Conservation (phyloP, 2,888 invertebrate genomes). For the Chironomus tentans region DNA sequence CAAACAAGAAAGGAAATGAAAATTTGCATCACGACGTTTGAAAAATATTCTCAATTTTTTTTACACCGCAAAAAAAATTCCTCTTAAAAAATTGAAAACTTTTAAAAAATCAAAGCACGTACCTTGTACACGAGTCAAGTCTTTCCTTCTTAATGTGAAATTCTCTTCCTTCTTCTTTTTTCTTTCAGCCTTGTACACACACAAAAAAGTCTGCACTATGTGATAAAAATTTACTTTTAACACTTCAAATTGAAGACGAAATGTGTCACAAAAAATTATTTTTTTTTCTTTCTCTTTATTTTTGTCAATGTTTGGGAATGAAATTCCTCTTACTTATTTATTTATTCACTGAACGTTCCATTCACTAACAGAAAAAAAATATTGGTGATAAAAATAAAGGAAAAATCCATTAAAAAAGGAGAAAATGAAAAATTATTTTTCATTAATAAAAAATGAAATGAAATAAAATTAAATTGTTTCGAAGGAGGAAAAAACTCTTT, state of each 20-base stretch:
- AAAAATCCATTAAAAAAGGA: not conserved
- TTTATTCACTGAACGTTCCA: not conserved
- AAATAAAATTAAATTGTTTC: not conserved
- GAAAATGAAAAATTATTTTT: not conserved
- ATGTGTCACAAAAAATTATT: not conserved
- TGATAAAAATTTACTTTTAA: not conserved
- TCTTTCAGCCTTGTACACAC: not conserved
- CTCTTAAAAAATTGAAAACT: not conserved
- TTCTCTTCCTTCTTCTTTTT: not conserved
- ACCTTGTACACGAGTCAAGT: constrained; percentile 12
- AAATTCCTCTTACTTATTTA: not conserved
- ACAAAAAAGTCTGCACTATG: not conserved
- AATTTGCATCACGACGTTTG: too few relatives aligned
- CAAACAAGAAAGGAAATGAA: too few relatives aligned
- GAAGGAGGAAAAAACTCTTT: not conserved
- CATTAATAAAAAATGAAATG: not conserved
- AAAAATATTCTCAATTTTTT: too few relatives aligned
- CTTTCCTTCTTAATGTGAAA: not conserved
- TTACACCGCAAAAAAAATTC: not conserved
- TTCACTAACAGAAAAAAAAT: not conserved
- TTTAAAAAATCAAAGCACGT: constrained; percentile 13
- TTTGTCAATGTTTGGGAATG: not conserved
- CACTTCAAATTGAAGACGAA: not conserved
- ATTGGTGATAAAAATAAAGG: not conserved
- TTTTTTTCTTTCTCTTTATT: not conserved